Percentiles rank a stretch among this genome's conserved stretches.
phyloP scores from a whole-genome alignment of 2,888 invertebrate genomes.

The Acronicta aceris region DNA sequence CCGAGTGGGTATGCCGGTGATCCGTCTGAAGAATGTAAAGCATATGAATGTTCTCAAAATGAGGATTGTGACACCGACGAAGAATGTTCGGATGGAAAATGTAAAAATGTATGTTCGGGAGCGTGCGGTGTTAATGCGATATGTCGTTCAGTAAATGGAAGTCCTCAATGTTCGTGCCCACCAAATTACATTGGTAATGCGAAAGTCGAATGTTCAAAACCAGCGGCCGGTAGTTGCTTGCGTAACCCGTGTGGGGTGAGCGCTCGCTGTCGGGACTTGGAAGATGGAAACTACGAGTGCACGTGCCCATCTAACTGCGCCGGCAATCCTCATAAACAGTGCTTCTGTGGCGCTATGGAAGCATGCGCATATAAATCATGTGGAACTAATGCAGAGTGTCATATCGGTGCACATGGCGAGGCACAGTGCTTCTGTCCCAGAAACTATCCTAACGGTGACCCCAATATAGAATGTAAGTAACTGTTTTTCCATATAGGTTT shows the following conservation, averaged over 20 bases:
- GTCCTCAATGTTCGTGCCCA: constrained; percentile 95
- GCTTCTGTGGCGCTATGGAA: constrained; percentile 93
- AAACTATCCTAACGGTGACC: constrained; percentile 95
- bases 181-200: constrained; percentile 95
- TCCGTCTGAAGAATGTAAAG: constrained; percentile 92
- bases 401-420: constrained; percentile 91
- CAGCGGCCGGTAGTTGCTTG: constrained; percentile 92
- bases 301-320: constrained; percentile 94
- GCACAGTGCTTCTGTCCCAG: constrained; percentile 96
- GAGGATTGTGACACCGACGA: constrained; percentile 94
- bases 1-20: constrained; percentile 96
- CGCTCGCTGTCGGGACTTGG: constrained; percentile 93
- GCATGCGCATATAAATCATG: constrained; percentile 94
- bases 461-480: constrained; percentile 95
- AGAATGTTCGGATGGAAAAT: constrained; percentile 91
- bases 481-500: constrained; percentile 26
- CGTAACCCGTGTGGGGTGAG: constrained; percentile 96
- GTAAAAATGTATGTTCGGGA: constrained; percentile 94
- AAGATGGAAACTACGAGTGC: constrained; percentile 94
- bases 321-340: constrained; percentile 94
- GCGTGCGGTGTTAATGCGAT: constrained; percentile 96
- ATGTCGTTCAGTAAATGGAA: constrained; percentile 93
- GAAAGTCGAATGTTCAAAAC: constrained; percentile 92
- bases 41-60: constrained; percentile 93
- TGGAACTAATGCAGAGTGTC: constrained; percentile 95